These are phyloP conservation scores for Tribolium castaneum DNA, from an alignment of 1,140 invertebrate genomes.

Conservation along the genomic window DNA sequence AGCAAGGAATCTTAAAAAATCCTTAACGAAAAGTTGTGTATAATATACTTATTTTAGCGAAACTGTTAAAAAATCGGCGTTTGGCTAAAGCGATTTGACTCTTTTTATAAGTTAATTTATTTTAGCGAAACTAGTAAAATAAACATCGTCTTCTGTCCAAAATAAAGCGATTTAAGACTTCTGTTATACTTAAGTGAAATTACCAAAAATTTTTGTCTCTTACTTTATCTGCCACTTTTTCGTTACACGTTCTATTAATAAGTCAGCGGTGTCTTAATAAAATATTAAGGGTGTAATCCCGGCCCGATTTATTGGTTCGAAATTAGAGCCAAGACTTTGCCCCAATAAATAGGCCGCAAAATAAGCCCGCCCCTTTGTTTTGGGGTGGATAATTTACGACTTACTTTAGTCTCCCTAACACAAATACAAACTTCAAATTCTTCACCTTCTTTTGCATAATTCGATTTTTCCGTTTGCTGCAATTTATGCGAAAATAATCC, in stretches of 20 bases:
- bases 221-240: too few species aligned
- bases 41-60: too few species aligned
- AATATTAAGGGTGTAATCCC: neutral
- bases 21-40: too few species aligned
- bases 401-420: neutral
- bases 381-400: neutral
- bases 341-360: neutral
- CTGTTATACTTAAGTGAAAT: too few species aligned
- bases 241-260: neutral
- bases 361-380: neutral
- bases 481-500: neutral
- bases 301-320: neutral
- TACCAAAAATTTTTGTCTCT: too few species aligned
- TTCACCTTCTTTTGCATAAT: conserved; percentile 18
- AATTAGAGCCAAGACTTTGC: neutral
- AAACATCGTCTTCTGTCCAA: too few species aligned
- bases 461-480: conserved; percentile 14
- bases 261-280: neutral
- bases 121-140: too few species aligned
- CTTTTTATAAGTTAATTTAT: too few species aligned
- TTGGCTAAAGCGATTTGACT: too few species aligned
- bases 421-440: neutral
- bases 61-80: too few species aligned
- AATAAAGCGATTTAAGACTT: too few species aligned
- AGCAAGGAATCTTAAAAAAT: too few species aligned